Conservation (phyloP, 1,140 invertebrate species). For the Trachelipus rathkii region DNA sequence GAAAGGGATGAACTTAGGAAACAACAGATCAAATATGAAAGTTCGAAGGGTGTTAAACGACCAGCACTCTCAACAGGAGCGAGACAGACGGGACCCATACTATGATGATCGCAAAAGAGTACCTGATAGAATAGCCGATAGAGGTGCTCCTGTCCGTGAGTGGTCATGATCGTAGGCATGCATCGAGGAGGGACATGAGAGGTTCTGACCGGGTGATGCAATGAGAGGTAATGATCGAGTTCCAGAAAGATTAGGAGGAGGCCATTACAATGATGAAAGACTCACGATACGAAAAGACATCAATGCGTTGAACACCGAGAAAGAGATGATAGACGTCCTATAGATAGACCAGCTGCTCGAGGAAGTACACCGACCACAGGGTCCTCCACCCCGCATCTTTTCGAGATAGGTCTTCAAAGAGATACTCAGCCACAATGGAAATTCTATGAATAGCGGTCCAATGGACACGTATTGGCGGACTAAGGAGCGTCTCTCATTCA, state of each 20-base stretch:
- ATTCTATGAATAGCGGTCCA: not conserved
- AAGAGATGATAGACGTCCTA: not conserved
- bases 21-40: conserved; percentile 21
- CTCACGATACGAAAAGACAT: not conserved
- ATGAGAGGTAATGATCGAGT: not conserved
- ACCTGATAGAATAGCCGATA: not conserved
- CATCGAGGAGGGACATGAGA: too few relatives aligned
- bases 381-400: not conserved
- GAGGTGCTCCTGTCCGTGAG: too few relatives aligned
- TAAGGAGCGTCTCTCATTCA: not conserved
- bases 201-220: not conserved
- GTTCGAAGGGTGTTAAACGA: not conserved
- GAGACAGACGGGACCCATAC: not conserved
- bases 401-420: not conserved
- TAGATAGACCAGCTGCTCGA: not conserved
- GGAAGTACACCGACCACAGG: not conserved
- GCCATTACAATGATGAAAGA: not conserved
- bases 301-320: not conserved
- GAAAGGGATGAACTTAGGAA: conserved; percentile 32
- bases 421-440: not conserved
- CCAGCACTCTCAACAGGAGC: not conserved
- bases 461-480: too few relatives aligned
- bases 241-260: not conserved
- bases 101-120: not conserved
- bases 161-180: not conserved